phyloP scores from a whole-genome alignment of 2,113 vertebrate genomes.

The Sinocyclocheilus anshuiensis region DNA sequence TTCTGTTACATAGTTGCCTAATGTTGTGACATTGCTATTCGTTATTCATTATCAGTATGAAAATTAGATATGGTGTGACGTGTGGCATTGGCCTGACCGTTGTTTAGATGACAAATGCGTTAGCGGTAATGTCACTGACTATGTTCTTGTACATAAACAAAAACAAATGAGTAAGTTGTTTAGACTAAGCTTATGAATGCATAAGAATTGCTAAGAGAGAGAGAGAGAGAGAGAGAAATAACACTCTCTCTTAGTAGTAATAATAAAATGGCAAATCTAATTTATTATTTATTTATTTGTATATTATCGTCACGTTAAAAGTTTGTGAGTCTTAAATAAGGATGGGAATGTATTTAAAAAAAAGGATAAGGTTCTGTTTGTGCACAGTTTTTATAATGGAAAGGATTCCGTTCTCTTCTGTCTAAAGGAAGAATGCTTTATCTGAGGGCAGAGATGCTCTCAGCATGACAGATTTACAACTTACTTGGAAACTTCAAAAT shows the following conservation, averaged over 20 bases:
- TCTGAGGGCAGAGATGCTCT: background rate
- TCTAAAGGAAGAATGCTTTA: background rate
- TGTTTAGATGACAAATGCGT: no score
- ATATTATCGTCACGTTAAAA: background rate
- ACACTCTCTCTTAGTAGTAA: no score
- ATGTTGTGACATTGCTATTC: no score
- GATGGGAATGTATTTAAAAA: background rate
- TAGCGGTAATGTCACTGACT: no score
- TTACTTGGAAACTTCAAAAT: background rate
- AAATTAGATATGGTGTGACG: no score
- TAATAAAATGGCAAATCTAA: no score
- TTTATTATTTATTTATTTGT: background rate
- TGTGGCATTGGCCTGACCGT: no score
- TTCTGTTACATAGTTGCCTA: no score
- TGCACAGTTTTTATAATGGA: background rate
- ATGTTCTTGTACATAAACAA: no score
- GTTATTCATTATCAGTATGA: no score
- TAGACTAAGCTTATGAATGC: background rate
- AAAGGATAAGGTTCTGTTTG: background rate
- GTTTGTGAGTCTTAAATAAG: background rate
- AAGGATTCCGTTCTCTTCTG: background rate
- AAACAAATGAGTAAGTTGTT: background rate
- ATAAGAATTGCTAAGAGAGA: no score
- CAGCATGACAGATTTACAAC: background rate
- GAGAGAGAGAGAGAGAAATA: no score